Conservation (phyloP, 1,140 invertebrate genomes). For the Octopus sinensis region DNA sequence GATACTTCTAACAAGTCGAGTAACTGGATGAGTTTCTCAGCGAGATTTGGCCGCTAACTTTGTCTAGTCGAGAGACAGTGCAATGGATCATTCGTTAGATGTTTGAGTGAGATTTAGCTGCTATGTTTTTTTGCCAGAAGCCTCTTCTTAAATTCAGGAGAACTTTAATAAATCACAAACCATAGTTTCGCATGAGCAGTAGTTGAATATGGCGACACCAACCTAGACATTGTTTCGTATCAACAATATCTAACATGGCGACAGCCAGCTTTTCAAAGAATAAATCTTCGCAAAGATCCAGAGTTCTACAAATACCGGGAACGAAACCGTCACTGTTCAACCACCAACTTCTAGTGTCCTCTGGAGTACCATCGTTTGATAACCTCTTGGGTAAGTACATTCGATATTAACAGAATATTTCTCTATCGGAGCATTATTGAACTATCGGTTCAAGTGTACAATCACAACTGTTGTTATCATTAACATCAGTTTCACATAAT, state of each 20-base stretch:
- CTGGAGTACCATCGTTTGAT: constrained; percentile 71
- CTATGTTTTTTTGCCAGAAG: not conserved
- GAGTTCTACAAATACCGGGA: constrained; percentile 61
- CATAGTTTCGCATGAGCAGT: too few relatives aligned
- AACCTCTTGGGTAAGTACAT: constrained; percentile 62
- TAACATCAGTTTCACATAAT: too few relatives aligned
- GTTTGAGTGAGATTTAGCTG: not conserved
- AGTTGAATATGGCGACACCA: not conserved
- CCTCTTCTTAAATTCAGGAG: not conserved
- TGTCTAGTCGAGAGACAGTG: not conserved
- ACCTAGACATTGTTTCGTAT: not conserved
- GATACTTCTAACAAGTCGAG: too few relatives aligned
- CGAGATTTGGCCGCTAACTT: not conserved
- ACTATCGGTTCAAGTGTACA: too few relatives aligned
- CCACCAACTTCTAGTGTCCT: constrained; percentile 68
- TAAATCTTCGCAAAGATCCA: constrained; percentile 34
- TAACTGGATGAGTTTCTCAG: too few relatives aligned
- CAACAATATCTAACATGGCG: constrained; percentile 25
- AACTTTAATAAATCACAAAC: not conserved
- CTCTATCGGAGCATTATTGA: too few relatives aligned
- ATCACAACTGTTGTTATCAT: too few relatives aligned
- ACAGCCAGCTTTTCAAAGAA: constrained; percentile 50
- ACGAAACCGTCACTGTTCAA: constrained; percentile 68
- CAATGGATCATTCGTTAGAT: not conserved
- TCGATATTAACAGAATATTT: too few relatives aligned